phyloP scores from a whole-genome alignment of 1,140 invertebrate species.

The Maconellicoccus hirsutus region DNA sequence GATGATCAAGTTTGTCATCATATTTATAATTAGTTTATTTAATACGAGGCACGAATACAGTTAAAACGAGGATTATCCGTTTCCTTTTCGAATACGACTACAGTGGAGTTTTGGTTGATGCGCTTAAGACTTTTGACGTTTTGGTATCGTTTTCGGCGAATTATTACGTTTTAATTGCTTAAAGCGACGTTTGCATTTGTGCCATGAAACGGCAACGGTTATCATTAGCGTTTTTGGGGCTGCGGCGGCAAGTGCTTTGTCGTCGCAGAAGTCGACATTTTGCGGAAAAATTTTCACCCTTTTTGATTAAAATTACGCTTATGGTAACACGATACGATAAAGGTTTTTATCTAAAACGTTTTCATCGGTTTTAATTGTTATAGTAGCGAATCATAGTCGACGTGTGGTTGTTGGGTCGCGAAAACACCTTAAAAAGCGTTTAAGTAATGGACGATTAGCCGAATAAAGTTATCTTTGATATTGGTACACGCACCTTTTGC shows the following conservation, averaged over 20 bases:
- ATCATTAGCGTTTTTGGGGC: neutral
- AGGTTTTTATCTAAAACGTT: too few relatives aligned
- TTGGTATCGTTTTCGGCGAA: neutral
- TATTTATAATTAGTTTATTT: conserved; percentile 10
- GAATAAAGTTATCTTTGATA: neutral
- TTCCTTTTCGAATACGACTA: neutral
- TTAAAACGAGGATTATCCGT: neutral
- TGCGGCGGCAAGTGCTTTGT: too few relatives aligned
- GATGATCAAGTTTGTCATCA: neutral
- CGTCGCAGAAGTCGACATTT: too few relatives aligned
- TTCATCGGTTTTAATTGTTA: too few relatives aligned
- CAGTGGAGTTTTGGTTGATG: neutral
- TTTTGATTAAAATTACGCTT: too few relatives aligned
- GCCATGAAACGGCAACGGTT: too few relatives aligned
- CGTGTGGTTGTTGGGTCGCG: too few relatives aligned
- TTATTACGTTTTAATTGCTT: neutral
- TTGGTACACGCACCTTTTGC: neutral
- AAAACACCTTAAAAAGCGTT: neutral
- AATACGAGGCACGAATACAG: conserved; percentile 2
- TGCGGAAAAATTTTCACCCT: too few relatives aligned
- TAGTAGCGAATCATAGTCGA: too few relatives aligned
- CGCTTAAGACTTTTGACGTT: neutral
- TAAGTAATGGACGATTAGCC: neutral
- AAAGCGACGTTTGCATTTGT: neutral
- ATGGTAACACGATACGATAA: too few relatives aligned